Conservation (phyloP, 2,797 vertebrate genomes). For the Microctenopoma steveboyesi region DNA sequence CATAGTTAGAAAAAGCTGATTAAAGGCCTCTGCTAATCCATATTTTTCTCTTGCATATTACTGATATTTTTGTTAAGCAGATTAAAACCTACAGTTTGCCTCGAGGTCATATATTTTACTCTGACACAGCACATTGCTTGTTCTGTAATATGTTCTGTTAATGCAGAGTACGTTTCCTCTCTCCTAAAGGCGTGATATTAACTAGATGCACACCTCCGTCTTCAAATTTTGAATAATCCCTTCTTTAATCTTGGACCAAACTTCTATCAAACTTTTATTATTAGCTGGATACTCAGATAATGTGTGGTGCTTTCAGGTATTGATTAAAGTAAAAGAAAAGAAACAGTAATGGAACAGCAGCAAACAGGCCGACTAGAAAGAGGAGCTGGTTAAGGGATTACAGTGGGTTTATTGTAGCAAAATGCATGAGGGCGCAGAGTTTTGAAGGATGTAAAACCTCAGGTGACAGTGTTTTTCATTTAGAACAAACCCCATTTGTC, state of each 20-base stretch:
- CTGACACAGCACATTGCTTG: slow-evolving; percentile 18
- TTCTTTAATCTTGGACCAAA: slow-evolving; percentile 1
- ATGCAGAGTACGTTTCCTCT: slow-evolving; percentile 15
- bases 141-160: neutral
- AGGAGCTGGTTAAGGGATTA: slow-evolving; percentile 53
- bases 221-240: slow-evolving; percentile 7
- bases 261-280: neutral
- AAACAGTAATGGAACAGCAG: slow-evolving; percentile 6
- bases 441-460: slow-evolving; percentile 21
- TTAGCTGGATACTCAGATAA: slow-evolving; percentile 12
- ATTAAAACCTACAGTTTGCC: slow-evolving; percentile 22
- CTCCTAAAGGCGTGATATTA: slow-evolving; percentile 4
- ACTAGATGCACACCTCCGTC: neutral
- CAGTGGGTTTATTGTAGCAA: slow-evolving; percentile 36
- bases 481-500: neutral
- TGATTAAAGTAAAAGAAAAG: slow-evolving; percentile 23
- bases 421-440: slow-evolving; percentile 38
- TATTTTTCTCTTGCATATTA: slow-evolving; percentile 18
- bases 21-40: slow-evolving; percentile 26
- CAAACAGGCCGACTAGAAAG: slow-evolving; percentile 21
- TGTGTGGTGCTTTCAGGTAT: slow-evolving; percentile 18
- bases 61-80: slow-evolving; percentile 11
- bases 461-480: slow-evolving; percentile 19
- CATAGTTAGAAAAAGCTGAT: slow-evolving; percentile 11
- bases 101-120: slow-evolving; percentile 2